Evolutionary conservation across 2,888 invertebrate genomes (phyloP), one percentile per base, ranked within the genome.

Genomic region (Neoascia interrupta): DNA sequence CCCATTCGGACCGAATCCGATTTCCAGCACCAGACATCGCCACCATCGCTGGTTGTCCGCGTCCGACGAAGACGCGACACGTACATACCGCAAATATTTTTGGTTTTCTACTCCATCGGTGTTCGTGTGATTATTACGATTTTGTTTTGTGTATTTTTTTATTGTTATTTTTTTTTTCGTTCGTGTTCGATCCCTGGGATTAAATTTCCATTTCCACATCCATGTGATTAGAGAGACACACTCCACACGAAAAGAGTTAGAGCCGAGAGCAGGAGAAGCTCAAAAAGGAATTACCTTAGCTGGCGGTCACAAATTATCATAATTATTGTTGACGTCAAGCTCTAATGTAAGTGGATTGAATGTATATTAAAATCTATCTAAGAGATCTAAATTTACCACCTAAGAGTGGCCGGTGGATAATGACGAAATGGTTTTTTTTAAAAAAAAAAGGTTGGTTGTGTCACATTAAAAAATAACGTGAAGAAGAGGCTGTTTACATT

Each of bases 281-380:
- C 8, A 31, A 18, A 43, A 58, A 76, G 70, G 76, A 76, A 64
- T n/a, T 76, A 76, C 72, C 64, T 16, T 60, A 21, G 70, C 76
- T 70, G 54, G 39, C 60, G 47, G 54, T 58, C 70, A 64, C 53
- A 64, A 64, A 70, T 70, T 76, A 58, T 76, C 76, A 76, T 72
- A 72, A 72, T 76, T 76, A 72, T 72, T 72, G 70, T 39, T 76
- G 76, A 76, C 72, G 72, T 76, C 72, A 76, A 64, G 70, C 64
- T 53, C 54, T 54, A 64, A 76, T 72, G 76, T 76, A 76, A 76
- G 76, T 76, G 49, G 31, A 26, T 26, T 4, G 28, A 34, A 36
- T 26, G n/a, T 34, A 26, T 34, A 15, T 31, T 43, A 8, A 45
- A 28, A 49, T 28, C 1, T 21, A 13, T 21, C 21, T 43, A 6